Evolutionary conservation across 2,113 vertebrate species (phyloP).

Genomic region (Pipa parva): DNA sequence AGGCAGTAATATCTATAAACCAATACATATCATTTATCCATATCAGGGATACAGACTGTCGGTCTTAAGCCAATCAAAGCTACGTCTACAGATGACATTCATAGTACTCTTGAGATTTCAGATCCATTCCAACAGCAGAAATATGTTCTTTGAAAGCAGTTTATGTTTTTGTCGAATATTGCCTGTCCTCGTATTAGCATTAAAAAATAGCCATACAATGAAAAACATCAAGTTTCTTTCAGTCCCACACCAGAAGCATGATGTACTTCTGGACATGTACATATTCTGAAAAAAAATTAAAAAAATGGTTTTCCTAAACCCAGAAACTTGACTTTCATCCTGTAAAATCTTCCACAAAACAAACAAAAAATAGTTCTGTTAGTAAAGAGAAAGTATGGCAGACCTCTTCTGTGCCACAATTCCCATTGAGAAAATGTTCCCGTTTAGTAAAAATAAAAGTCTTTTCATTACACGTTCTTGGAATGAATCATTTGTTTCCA

Average conservation of each 20-base stretch:
- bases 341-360: not conserved
- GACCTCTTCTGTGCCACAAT: slow-evolving; percentile 4
- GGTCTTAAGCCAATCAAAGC: slow-evolving; percentile 30
- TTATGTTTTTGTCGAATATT: slow-evolving; percentile 38
- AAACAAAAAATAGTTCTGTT: too few relatives aligned
- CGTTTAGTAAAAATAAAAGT: not conserved
- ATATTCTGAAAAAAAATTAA: too few relatives aligned
- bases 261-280: not conserved
- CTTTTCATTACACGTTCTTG: slow-evolving; percentile 55
- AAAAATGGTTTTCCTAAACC: too few relatives aligned
- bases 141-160: slow-evolving; percentile 2
- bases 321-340: too few relatives aligned
- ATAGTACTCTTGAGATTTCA: slow-evolving; percentile 1
- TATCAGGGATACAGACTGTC: slow-evolving; percentile 46
- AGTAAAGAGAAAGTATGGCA: not conserved
- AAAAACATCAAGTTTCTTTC: slow-evolving; percentile 44
- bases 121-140: slow-evolving; percentile 1
- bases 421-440: not conserved
- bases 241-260: not conserved
- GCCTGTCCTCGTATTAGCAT: slow-evolving; percentile 55
- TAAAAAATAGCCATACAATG: slow-evolving; percentile 52
- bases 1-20: slow-evolving; percentile 41
- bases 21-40: slow-evolving; percentile 35
- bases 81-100: slow-evolving; percentile 42
- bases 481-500: slow-evolving; percentile 64